Base-by-base conservation (phyloP, 2,888 invertebrate genomes). In the Steinernema hermaphroditum region DNA sequence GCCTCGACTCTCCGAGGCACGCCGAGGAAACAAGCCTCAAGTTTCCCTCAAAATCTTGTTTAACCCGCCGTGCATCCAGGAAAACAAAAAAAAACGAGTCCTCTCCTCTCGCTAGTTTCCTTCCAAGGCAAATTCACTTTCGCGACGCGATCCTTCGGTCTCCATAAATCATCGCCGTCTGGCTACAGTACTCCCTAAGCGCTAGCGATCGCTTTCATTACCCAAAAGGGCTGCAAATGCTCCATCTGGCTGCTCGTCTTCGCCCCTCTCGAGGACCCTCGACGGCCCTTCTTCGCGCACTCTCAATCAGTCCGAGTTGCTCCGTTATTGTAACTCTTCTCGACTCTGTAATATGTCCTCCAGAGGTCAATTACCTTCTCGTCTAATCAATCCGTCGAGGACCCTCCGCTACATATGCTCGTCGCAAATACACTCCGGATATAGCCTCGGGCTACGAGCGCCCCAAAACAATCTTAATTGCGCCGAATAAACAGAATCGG, bases 241-340 rank as follows among this genome's bases (percentile, higher is more conserved):
- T 62, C 62, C 62, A 62, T 62, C 62, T 62, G 62, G 62, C 62
- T 62, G 62, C 37, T 4, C 62, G 27, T 62, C 62, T 62, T 34
- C 6, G 37, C 8, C 27, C 62, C 62, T 54, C 62, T 62, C 62
- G 32, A 62, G 62, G 29, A 19, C 62, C 32, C 62, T 62, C 27
- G 32, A 62, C 62, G 62, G 62, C 62, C 32, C 62, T n/a, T n/a
- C 62, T 62, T 62, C 62, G 62, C 62, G 62, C 29, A 34, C 62
- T 62, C 62, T 62, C 62, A 29, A 62, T 62, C 32, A 62, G n/a
- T 32, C 62, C 32, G n/a, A 32, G 22, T 22, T 19, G 46, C 22
- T n/a, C 27, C 27, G 54, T 54, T 62, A 62, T 62, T 62, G 62
- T 62, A 62, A 62, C 62, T 62, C 62, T 62, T 32, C 62, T 32